Evolutionary conservation across 2,113 vertebrate species (phyloP), one percentile per base, ranked within the genome.

Genomic region (Cyprinus carpio): DNA sequence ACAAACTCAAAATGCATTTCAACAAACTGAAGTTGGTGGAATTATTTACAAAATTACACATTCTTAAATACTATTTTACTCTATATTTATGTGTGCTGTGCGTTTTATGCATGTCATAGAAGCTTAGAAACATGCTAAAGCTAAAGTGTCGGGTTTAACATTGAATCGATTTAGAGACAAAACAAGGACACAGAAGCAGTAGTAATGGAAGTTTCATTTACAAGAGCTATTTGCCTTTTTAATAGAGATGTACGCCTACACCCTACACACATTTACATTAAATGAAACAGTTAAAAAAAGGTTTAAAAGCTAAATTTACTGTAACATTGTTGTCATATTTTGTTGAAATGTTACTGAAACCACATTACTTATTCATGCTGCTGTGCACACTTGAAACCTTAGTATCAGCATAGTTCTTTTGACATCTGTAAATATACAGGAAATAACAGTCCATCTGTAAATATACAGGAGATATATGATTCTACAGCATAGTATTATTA

Each of bases 341-440:
- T 46, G 71, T 43, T 74, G 37, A 74, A 23, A 74, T 74, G 71
- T 23, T 46, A 74, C 40, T 43, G 71, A 74, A 74, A 43, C 37
- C 71, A 13, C 37, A 46, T 74, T 43, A 74, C 12, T 46, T 74
- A 74, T 74, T 15, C 11, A 43, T 74, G 71, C 34, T 43, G 37
- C 23, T n/a, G 67, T 34, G 18, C 27, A 65, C 62, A 37, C 16
- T 34, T 34, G 18, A 69, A 69, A 69, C 29, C 65, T 69, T 37
- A 69, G 65, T 31, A 4, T 13, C 65, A 69, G 4, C 16, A 69
- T 34, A 34, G 29, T 72, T 43, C 69, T 12, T 10, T 72, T 37
- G 37, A 20, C 31, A 69, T 34, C 16, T 54, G 51, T 54, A 60
- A 40, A 72, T 69, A 69, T 37, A 1, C 15, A 67, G 29, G 5